Conservation (phyloP, 1,140 invertebrate genomes). For the Dufourea novaeangliae region DNA sequence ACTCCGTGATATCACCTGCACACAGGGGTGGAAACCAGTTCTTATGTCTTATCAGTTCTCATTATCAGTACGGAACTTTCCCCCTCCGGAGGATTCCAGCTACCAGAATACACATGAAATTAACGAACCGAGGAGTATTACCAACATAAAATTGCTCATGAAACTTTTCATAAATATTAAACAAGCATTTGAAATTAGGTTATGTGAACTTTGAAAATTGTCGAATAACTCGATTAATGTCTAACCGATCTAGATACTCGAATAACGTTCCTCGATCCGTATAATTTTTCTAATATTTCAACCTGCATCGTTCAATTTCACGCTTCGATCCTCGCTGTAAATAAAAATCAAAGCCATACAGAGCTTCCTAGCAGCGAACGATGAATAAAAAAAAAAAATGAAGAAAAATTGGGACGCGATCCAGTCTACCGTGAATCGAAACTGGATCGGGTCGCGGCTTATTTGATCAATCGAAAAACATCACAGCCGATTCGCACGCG, state of each 20-base stretch:
- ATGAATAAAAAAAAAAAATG: background rate
- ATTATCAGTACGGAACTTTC: background rate
- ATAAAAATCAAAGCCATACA: background rate
- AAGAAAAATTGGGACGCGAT: conserved; percentile 3
- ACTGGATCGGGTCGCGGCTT: background rate
- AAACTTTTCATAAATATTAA: no score
- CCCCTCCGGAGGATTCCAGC: background rate
- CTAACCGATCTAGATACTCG: no score
- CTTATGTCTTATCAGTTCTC: background rate
- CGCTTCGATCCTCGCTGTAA: no score
- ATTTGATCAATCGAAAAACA: conserved; percentile 33
- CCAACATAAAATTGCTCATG: background rate
- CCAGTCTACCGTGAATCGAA: background rate
- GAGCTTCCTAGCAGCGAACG: background rate
- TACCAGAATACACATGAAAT: background rate
- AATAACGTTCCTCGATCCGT: no score
- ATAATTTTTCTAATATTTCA: background rate
- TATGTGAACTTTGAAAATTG: no score
- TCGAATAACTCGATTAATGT: no score
- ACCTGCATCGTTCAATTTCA: no score
- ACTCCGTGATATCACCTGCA: background rate
- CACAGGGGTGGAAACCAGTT: background rate
- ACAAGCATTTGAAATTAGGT: no score
- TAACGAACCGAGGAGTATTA: background rate
- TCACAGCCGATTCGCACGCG: conserved; percentile 25